phyloP scores from a whole-genome alignment of 2,888 invertebrate species.

The Tineola bisselliella region DNA sequence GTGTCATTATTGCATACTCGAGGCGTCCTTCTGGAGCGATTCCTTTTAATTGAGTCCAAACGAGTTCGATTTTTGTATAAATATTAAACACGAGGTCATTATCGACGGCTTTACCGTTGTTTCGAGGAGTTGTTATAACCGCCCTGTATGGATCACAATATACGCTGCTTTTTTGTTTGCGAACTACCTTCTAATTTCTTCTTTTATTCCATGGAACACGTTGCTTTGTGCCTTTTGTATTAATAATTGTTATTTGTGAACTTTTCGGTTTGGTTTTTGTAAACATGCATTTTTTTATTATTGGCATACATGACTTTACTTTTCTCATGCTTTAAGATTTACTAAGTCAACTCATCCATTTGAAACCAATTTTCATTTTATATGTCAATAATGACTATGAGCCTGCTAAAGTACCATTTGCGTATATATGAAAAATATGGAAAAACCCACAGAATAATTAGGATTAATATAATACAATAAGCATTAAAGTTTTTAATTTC shows the following conservation, averaged over 20 bases:
- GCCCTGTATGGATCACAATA: constrained; percentile 13
- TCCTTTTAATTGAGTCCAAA: constrained; percentile 24
- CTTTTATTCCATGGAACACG: neutral
- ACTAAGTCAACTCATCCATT: too few species aligned
- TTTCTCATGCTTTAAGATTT: too few species aligned
- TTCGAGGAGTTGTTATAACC: constrained; percentile 1
- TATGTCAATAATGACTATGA: too few species aligned
- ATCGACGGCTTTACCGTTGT: constrained; percentile 13
- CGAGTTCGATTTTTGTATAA: constrained; percentile 31
- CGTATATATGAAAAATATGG: too few species aligned
- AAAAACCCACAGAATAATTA: too few species aligned
- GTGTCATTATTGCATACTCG: constrained; percentile 44
- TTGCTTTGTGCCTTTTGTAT: neutral
- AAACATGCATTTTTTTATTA: neutral
- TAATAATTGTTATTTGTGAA: neutral
- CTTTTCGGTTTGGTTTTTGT: constrained; percentile 12
- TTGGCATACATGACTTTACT: neutral
- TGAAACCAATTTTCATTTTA: too few species aligned
- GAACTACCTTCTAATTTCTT: constrained; percentile 2
- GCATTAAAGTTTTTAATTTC: too few species aligned
- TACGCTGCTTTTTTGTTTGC: constrained; percentile 4
- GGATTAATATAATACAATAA: too few species aligned
- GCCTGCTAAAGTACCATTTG: too few species aligned
- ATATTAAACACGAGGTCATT: constrained; percentile 15
- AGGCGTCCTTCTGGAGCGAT: constrained; percentile 29